A percentile compares a stretch with the other conserved stretches of the same genome.
These are phyloP conservation scores for Acanthaster planci DNA, from an alignment of 35 echinoderm and acorn worm species.

Conservation along the genomic window DNA sequence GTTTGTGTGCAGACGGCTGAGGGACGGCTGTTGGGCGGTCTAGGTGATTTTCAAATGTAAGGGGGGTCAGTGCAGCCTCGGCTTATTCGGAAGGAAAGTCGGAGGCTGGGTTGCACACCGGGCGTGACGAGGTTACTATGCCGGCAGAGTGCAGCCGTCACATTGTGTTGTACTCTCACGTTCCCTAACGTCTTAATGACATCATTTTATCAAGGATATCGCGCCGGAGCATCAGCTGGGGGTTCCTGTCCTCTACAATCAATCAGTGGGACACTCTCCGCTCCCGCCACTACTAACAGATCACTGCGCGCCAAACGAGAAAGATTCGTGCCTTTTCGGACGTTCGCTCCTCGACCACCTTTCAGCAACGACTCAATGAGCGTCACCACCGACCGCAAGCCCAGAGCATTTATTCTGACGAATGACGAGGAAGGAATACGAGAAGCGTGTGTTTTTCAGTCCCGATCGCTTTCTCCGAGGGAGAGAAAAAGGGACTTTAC, in stretches of 20 bases:
- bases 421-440: neutral
- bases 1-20: too few relatives aligned
- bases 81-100: too few relatives aligned
- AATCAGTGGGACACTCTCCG: neutral
- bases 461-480: neutral
- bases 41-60: too few relatives aligned
- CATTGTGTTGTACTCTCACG: neutral
- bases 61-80: too few relatives aligned
- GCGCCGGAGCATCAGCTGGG: neutral
- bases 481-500: slow-evolving; percentile 1
- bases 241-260: neutral
- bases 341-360: neutral
- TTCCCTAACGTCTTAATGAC: slow-evolving; percentile 1
- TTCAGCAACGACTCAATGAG: slow-evolving; percentile 2
- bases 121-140: too few relatives aligned
- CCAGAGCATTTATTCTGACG: neutral
- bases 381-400: neutral
- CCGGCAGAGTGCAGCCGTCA: too few relatives aligned
- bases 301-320: neutral
- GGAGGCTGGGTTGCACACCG: too few relatives aligned
- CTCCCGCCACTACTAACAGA: neutral
- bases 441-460: neutral
- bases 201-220: slow-evolving; percentile 15
- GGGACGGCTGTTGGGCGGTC: too few relatives aligned
- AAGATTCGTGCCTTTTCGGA: neutral